Conservation (phyloP, 2,113 vertebrate genomes). For the Prunella himalayana region DNA sequence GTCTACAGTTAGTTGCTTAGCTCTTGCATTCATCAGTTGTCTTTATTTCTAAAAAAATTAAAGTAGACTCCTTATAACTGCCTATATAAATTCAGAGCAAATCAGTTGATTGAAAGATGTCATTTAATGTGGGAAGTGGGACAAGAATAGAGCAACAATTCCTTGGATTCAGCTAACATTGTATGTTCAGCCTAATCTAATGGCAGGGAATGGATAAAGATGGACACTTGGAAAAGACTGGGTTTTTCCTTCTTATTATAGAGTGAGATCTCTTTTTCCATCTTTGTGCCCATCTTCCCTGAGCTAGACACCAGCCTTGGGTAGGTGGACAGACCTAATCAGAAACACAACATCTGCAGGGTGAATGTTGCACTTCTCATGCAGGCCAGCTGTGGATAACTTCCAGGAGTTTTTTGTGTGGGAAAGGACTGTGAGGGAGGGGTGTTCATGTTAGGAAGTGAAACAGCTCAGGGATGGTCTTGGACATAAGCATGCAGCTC, state of each 20-base stretch:
- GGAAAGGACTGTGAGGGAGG: not conserved
- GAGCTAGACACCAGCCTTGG: not conserved
- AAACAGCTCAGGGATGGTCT: not conserved
- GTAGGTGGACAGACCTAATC: not conserved
- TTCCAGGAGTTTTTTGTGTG: not conserved
- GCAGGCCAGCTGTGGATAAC: not conserved
- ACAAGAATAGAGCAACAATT: not conserved
- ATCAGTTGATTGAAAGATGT: not conserved
- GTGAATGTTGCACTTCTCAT: not conserved
- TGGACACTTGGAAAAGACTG: not conserved
- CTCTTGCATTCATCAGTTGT: not conserved
- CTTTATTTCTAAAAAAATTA: not conserved
- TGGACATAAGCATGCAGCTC: not conserved
- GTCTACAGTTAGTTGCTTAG: not conserved
- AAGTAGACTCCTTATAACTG: not conserved
- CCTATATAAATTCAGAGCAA: not conserved
- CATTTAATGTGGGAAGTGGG: rapidly evolving
- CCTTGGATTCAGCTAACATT: not conserved
- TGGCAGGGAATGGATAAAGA: not conserved
- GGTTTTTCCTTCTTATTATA: not conserved
- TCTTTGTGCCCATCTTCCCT: not conserved
- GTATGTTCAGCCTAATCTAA: not conserved
- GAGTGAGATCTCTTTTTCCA: not conserved
- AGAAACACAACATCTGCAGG: not conserved
- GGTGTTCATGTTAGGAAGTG: not conserved